Evolutionary conservation across 2,888 invertebrate species (phyloP).

Genomic region (Ditylenchus weischeri): DNA sequence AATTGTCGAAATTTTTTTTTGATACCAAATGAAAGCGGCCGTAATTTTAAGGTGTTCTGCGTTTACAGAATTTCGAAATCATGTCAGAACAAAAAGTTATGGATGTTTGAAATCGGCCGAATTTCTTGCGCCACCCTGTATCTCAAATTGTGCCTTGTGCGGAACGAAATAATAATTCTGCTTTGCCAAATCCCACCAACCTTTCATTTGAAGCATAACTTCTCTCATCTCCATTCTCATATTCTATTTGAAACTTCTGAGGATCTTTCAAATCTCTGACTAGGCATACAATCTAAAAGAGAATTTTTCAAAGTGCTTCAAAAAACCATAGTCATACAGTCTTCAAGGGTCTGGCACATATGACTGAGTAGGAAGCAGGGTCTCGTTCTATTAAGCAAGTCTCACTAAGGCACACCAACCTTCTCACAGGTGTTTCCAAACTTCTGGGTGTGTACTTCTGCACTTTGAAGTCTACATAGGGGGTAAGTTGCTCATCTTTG

Average conservation of each 20-base stretch:
- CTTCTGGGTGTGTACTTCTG: slow-evolving; percentile 83
- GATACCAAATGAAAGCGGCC: no score
- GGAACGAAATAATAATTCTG: no score
- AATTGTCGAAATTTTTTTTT: no score
- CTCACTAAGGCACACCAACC: slow-evolving; percentile 89
- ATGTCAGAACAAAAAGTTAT: no score
- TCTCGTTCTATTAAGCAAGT: slow-evolving; percentile 92
- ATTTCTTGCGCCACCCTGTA: no score
- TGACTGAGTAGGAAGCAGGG: slow-evolving; percentile 89
- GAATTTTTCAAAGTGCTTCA: slow-evolving; percentile 14
- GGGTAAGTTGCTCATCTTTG: slow-evolving; percentile 89
- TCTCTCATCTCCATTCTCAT: slow-evolving; percentile 82
- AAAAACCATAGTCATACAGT: slow-evolving; percentile 60
- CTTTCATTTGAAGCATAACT: slow-evolving; percentile 87
- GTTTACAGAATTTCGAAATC: no score
- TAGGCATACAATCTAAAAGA: slow-evolving; percentile 78
- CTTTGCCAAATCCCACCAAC: slow-evolving; percentile 60
- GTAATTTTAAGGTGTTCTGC: no score
- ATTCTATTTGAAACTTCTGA: slow-evolving; percentile 88
- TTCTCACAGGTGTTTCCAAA: slow-evolving; percentile 68
- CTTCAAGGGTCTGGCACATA: slow-evolving; percentile 71
- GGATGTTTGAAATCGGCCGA: no score
- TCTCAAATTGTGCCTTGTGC: no score
- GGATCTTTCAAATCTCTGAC: slow-evolving; percentile 84
- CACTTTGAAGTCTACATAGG: slow-evolving; percentile 90